These are phyloP conservation scores for Alexandromys fortis DNA, from an alignment of 2,113 vertebrate species.

Conservation along the genomic window DNA sequence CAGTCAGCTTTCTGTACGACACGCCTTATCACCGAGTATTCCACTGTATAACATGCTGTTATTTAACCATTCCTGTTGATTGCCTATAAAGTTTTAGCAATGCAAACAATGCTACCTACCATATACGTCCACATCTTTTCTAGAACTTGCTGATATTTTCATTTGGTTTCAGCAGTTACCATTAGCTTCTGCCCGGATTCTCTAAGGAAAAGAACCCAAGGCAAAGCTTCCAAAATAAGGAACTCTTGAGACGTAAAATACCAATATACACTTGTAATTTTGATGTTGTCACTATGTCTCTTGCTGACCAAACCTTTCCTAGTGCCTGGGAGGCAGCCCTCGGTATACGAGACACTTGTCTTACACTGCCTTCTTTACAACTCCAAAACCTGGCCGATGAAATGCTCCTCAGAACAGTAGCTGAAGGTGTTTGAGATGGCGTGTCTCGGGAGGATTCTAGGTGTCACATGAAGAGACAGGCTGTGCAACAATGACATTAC, in stretches of 20 bases:
- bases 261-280: too few relatives aligned
- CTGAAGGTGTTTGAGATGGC: too few relatives aligned
- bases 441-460: too few relatives aligned
- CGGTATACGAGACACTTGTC: too few relatives aligned
- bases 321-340: too few relatives aligned
- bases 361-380: too few relatives aligned
- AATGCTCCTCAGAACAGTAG: too few relatives aligned
- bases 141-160: conserved; percentile 1
- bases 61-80: background rate
- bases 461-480: too few relatives aligned
- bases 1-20: background rate
- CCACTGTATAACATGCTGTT: conserved; percentile 7
- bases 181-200: background rate
- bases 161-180: background rate
- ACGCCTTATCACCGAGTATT: background rate
- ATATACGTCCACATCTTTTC: background rate
- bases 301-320: too few relatives aligned
- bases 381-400: too few relatives aligned
- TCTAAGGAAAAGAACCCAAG: conserved; percentile 4
- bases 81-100: conserved; percentile 4
- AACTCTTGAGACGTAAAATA: background rate
- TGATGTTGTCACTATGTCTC: too few relatives aligned
- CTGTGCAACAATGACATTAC: too few relatives aligned
- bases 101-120: background rate
- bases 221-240: conserved; percentile 38